Percentiles rank a stretch among this genome's conserved stretches.
phyloP scores from a whole-genome alignment of 2,113 vertebrate species.

The Ornithorhynchus anatinus region DNA sequence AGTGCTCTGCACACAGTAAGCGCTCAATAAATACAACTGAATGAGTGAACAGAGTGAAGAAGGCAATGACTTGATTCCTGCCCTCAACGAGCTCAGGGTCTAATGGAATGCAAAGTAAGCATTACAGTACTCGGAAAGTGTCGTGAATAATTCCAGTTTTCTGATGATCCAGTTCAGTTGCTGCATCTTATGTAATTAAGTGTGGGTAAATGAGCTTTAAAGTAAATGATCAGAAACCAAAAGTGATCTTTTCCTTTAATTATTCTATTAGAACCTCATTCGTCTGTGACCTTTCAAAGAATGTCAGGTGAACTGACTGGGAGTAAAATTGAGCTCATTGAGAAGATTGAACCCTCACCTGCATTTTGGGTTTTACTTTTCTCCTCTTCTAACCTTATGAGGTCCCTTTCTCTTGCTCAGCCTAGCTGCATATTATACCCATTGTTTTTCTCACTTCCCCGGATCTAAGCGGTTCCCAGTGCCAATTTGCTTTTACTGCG shows the following conservation, averaged over 20 bases:
- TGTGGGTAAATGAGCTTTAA: conserved; percentile 45
- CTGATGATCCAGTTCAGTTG: conserved; percentile 23
- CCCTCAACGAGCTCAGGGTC: too few relatives aligned
- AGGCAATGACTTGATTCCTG: neutral
- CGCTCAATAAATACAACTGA: too few relatives aligned
- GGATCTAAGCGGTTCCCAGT: neutral
- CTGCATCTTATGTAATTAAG: conserved; percentile 55
- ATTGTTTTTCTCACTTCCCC: conserved; percentile 7
- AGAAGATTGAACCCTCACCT: neutral
- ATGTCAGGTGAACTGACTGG: conserved; percentile 25
- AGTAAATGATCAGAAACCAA: conserved; percentile 44
- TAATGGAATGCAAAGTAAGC: neutral
- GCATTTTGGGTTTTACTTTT: neutral
- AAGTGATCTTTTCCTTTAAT: conserved; percentile 56
- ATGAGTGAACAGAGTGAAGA: too few relatives aligned
- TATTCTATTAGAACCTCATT: conserved; percentile 25
- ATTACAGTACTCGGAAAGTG: conserved; percentile 33
- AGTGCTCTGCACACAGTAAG: too few relatives aligned
- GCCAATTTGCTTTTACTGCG: conserved; percentile 6
- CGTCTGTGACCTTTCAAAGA: conserved; percentile 31
- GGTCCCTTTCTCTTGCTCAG: neutral
- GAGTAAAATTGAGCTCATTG: conserved; percentile 34
- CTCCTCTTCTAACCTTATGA: neutral
- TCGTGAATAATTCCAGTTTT: conserved; percentile 6
- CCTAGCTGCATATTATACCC: neutral